Evolutionary conservation across 2,888 invertebrate species (phyloP).

Genomic region (Plebejus melissa): DNA sequence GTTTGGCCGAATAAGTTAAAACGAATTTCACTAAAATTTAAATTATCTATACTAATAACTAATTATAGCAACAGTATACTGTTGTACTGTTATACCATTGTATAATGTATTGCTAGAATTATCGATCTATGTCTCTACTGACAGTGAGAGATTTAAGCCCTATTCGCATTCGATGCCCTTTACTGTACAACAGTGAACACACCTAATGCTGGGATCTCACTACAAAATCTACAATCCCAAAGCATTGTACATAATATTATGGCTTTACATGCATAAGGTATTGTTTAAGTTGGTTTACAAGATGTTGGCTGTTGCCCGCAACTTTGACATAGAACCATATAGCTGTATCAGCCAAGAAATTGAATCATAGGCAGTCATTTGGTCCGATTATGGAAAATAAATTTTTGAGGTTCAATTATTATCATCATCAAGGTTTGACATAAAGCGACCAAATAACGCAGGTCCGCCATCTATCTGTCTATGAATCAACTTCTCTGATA

Average conservation of each 20-base stretch:
- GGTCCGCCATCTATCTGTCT: too few species aligned
- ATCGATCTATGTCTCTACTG: neutral
- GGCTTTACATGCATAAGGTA: neutral
- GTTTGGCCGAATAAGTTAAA: too few species aligned
- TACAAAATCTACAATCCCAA: constrained; percentile 1
- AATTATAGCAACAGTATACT: too few species aligned
- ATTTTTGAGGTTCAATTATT: too few species aligned
- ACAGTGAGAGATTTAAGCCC: constrained; percentile 14
- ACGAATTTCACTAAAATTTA: too few species aligned
- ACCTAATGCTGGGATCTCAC: neutral
- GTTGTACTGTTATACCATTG: neutral
- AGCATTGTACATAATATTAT: neutral
- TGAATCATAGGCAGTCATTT: too few species aligned
- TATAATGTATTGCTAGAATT: neutral
- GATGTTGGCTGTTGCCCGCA: neutral
- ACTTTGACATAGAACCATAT: neutral
- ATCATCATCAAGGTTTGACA: too few species aligned
- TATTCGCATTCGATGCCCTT: constrained; percentile 23
- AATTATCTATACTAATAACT: too few species aligned
- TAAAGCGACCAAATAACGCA: too few species aligned
- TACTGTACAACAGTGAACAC: neutral
- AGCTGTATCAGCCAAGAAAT: too few species aligned
- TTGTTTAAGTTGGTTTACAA: neutral
- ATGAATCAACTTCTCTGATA: too few species aligned
- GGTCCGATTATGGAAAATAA: too few species aligned